Base-by-base conservation (phyloP, 2,113 vertebrate species). In the Beaufortia kweichowensis region DNA sequence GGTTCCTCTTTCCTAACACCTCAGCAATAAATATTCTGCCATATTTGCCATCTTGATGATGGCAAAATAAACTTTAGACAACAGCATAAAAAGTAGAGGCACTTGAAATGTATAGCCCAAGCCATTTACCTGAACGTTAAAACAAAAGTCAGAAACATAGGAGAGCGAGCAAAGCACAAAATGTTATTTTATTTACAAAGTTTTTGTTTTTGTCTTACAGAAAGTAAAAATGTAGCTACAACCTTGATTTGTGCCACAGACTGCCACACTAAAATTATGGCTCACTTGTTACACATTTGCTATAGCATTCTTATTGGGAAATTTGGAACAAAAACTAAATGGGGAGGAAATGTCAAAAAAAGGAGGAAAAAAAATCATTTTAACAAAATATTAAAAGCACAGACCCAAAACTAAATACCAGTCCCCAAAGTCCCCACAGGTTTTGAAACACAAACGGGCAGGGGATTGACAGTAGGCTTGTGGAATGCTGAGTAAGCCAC, bases 141-240 rank as follows among this genome's bases (percentile, higher is more conserved):
- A 21, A 57, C 31, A 73, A 60, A 62, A 23, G 57, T 46, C 53
- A 79, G 83, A 82, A 61, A 48, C 53, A 83, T 79, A 57, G 81
- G 39, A 85, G 75, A 64, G 62, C 81, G 59, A 86, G 78, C 86
- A 86, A 91, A 92, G 89, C 92, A 89, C 90, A 93, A 96, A 95
- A 95, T 94, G 93, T 95, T 94, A 94, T 94, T 96, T 96, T 97
- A 96, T 97, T 97, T 97, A 96, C 94, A 96, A 96, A 95, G 93
- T 91, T n/a, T n/a, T 89, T 87, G 84, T 80, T 77, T 67, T 82
- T 89, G 85, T 91, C 92, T 91, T 94, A 95, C 94, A 96, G 92
- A 94, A 96, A 96, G 94, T 96, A 95, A 94, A 96, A 95, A 96
- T 94, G 92, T 94, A 93, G 92, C 94, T 95, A 94, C 92, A 93